phyloP scores from a whole-genome alignment of 1,140 invertebrate genomes.

The Penaeus japonicus region DNA sequence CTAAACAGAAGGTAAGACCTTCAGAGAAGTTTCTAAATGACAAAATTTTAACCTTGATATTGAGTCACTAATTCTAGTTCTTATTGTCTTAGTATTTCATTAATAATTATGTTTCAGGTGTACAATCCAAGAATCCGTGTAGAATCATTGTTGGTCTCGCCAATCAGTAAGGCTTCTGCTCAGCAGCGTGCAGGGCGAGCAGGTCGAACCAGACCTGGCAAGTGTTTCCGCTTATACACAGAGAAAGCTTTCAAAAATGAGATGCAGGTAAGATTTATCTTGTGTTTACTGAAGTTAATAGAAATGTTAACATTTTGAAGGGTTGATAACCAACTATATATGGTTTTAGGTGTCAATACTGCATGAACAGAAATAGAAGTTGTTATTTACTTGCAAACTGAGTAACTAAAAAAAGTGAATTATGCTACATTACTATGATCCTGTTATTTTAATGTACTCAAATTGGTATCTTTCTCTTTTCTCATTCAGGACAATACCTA shows the following conservation, averaged over 20 bases:
- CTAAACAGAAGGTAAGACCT: constrained; percentile 89
- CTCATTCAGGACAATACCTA: constrained; percentile 87
- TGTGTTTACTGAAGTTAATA: too few species aligned
- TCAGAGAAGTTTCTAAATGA: too few species aligned
- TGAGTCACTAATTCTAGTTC: too few species aligned
- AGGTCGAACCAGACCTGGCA: constrained; percentile 95
- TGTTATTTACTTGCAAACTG: neutral
- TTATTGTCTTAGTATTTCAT: neutral
- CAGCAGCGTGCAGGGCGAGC: constrained; percentile 98
- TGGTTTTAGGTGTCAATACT: neutral
- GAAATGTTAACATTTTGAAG: too few species aligned
- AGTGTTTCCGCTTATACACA: constrained; percentile 98
- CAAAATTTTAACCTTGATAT: too few species aligned
- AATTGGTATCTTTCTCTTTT: neutral
- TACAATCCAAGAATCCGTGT: constrained; percentile 97
- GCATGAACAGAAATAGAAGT: neutral
- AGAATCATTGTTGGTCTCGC: constrained; percentile 96
- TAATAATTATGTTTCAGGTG: constrained; percentile 68
- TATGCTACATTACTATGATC: neutral
- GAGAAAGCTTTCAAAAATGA: constrained; percentile 98
- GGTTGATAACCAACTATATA: too few species aligned
- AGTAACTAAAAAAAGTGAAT: neutral
- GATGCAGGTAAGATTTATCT: constrained; percentile 77
- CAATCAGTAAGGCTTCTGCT: constrained; percentile 99
- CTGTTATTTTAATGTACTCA: neutral